Conservation (phyloP, 1,140 invertebrate species). For the Drosophila pseudoananassae region DNA sequence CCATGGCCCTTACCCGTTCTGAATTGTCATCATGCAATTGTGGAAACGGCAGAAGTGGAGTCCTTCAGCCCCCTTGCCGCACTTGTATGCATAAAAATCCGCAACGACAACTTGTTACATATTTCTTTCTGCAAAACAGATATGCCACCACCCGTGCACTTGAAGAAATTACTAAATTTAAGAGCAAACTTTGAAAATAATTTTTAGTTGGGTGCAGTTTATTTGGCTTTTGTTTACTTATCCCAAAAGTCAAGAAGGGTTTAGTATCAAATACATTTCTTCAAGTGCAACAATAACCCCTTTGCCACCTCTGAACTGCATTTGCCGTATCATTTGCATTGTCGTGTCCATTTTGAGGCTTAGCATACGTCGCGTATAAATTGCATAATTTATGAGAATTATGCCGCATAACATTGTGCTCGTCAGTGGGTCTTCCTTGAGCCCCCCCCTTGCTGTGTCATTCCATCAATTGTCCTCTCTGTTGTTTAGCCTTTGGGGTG, state of each 20-base stretch:
- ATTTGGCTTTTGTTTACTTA: too few species aligned
- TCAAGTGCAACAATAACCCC: neutral
- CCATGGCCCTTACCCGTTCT: neutral
- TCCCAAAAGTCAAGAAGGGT: neutral
- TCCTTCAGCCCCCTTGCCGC: constrained; percentile 24
- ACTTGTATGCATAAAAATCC: constrained; percentile 53
- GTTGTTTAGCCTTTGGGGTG: constrained; percentile 65
- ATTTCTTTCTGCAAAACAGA: constrained; percentile 37
- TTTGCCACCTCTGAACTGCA: neutral
- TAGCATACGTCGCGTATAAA: constrained; percentile 73
- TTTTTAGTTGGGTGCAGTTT: too few species aligned
- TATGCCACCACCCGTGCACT: neutral
- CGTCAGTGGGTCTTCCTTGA: constrained; percentile 13
- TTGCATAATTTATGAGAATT: constrained; percentile 82
- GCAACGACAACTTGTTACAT: constrained; percentile 67
- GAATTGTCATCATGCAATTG: constrained; percentile 60
- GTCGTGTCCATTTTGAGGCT: constrained; percentile 71
- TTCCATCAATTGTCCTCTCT: constrained; percentile 20
- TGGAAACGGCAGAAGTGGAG: constrained; percentile 23
- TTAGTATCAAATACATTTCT: neutral
- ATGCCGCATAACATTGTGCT: constrained; percentile 71
- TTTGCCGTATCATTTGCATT: constrained; percentile 67
- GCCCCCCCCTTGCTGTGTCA: constrained; percentile 1
- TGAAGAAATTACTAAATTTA: neutral
- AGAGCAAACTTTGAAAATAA: too few species aligned